Evolutionary conservation across 2,113 vertebrate species (phyloP), one percentile per base, ranked within the genome.

Genomic region (Narcine bancroftii): DNA sequence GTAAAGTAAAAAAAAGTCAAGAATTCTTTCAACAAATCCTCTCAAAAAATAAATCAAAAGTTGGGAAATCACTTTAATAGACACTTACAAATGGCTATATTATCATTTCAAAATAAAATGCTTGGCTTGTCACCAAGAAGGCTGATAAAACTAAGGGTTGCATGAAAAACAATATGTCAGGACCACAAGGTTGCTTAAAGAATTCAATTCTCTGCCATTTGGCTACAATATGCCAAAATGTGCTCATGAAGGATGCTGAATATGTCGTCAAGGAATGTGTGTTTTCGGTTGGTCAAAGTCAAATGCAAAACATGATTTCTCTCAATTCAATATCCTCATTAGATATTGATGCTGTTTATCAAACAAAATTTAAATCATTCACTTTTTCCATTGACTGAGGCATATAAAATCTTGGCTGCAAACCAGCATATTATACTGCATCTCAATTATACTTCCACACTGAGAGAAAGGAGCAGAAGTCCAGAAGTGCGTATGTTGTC

Each of bases 361-460:
- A 91, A 66, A 91, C 42, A 91, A n/a, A 91, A 91, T 71, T 29
- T 39, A 91, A 63, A 95, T 95, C 95, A 96, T 96, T 96, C 95
- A 96, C 95, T 95, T 95, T 95, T 95, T 95, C 94, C 94, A 95
- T 93, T 93, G 93, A 94, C 94, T 95, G 94, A 92, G 92, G 89
- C 75, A 63, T 69, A 92, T 50, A 73, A 65, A 45, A 79, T 69
- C 45, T 72, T 93, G 94, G 94, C 93, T 77, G 11, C 10, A 15
- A 19, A 93, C 93, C 94, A 93, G 89, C 45, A 71, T 73, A 91
- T 92, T 92, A 72, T 66, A 92, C 92, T 56, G 93, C 71, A 53
- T 87, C 89, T 47, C 29, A 24, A 69, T 42, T 29, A 7, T 45
- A 60, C n/a, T 39, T 65, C 85, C 5, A 6, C 21, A 15, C 29